A percentile compares a stretch with the other conserved stretches of the same genome.
phyloP scores from a whole-genome alignment of 2,888 invertebrate species.

The Tetragnatha montana region DNA sequence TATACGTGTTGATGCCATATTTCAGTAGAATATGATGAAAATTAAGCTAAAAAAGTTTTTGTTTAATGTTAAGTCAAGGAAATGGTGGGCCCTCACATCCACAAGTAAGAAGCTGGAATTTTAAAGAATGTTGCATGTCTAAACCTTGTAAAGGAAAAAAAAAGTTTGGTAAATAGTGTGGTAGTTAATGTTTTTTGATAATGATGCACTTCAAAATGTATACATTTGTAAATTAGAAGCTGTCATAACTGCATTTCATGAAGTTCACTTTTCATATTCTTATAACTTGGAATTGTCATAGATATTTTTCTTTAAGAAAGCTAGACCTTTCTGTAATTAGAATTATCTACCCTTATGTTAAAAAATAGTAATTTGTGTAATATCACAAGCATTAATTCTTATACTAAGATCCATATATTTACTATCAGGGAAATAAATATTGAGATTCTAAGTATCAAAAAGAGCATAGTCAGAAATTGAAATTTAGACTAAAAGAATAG shows the following conservation, averaged over 20 bases:
- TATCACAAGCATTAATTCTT: no score
- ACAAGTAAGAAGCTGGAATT: conserved; percentile 8
- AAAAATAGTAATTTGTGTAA: no score
- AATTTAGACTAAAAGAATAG: no score
- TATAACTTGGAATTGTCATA: conserved; percentile 60
- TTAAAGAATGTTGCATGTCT: conserved; percentile 50
- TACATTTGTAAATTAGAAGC: conserved; percentile 61
- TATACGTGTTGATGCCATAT: conserved; percentile 57
- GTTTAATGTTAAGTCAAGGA: conserved; percentile 6
- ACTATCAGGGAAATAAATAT: no score
- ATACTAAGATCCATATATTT: no score
- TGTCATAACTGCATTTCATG: conserved; percentile 65
- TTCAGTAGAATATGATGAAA: conserved; percentile 41
- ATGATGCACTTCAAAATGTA: conserved; percentile 60
- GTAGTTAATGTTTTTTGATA: conserved; percentile 69
- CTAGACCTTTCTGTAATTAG: conserved; percentile 20
- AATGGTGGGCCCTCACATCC: conserved; percentile 27
- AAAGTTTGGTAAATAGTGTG: conserved; percentile 56
- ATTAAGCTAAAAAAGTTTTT: conserved; percentile 19
- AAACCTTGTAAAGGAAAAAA: conserved; percentile 41
- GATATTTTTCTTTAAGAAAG: conserved; percentile 47
- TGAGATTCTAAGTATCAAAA: no score
- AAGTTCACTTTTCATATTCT: conserved; percentile 64
- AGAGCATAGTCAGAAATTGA: no score
- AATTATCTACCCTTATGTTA: neutral